Percentiles rank a stretch among this genome's conserved stretches.
phyloP scores from a whole-genome alignment of 2,113 vertebrate species.

The Sylvilagus bachmani region DNA sequence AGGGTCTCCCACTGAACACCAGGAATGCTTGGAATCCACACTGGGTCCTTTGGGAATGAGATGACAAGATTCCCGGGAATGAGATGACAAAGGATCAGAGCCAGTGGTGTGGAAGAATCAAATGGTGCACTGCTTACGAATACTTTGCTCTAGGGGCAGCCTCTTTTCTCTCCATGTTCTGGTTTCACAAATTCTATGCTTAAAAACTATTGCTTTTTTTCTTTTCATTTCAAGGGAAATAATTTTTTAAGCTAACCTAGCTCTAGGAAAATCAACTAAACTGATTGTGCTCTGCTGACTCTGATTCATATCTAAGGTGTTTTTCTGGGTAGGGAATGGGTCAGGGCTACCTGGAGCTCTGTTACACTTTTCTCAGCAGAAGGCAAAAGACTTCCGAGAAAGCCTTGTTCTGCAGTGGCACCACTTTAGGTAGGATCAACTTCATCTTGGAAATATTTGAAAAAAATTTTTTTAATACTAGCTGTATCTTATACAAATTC shows the following conservation, averaged over 20 bases:
- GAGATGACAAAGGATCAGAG: not conserved
- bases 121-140: not conserved
- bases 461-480: not conserved
- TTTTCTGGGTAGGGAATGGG: not conserved
- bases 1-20: not conserved
- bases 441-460: slow-evolving; percentile 33
- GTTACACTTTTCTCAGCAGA: not conserved
- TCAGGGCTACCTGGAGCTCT: not conserved
- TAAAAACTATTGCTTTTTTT: not conserved
- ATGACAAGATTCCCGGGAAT: not conserved
- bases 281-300: not conserved
- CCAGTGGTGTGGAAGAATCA: not conserved
- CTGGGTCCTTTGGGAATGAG: not conserved
- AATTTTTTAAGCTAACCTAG: not conserved
- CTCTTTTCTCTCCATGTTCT: not conserved
- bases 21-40: not conserved
- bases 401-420: not conserved
- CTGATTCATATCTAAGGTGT: not conserved
- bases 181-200: not conserved
- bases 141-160: not conserved
- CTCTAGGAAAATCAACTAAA: not conserved
- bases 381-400: not conserved
- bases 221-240: not conserved
- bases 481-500: slow-evolving; percentile 18
- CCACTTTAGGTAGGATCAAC: not conserved